Base-by-base conservation (phyloP, 53 echinoderm and acorn worm genomes). In the Pentamera pediparva region DNA sequence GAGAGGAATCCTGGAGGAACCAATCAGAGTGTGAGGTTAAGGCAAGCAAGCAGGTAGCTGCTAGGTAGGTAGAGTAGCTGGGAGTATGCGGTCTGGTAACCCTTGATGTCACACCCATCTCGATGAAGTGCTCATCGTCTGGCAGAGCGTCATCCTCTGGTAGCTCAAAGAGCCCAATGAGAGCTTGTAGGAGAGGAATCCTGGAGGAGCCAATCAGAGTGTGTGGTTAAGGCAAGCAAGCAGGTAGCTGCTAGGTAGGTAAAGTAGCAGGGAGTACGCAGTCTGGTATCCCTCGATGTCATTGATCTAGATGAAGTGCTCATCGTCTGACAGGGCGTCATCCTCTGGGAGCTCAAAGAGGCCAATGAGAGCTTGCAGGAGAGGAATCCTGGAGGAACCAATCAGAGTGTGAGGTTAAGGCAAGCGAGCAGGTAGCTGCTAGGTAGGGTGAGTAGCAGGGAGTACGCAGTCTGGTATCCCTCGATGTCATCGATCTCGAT, bases 51-150 rank as follows among this genome's bases (percentile, higher is more conserved):
- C 18, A 15, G 18, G 18, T 18, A 15, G 13, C 47, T 45, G 13
- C 47, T 45, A 1, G 47, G 47, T 45, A 45, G 0, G 47, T 45
- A n/a, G n/a, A n/a, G n/a, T n/a, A 95, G 78, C 76, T 95, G 87
- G 0, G 96, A 91, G 76, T 90, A 95, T 19, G 94, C 90, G 0
- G 95, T 85, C 62, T 90, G 89, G 87, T 95, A 95, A 24, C 90
- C 85, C 0, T 87, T 87, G 35, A 86, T 90, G 78, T 95, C 95
- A 40, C n/a, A n/a, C 90, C 95, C 2, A 95, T 85, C 83, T 95
- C 95, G 49, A 95, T 95, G 77, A 90, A 95, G 81, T 95, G 95
- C 54, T 95, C 95, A 20, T 95, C 95, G 41, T 90, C 95, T 1
- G 95, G 95, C 12, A 87, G 21, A 31, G 79, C 73, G 78, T 95